phyloP scores from a whole-genome alignment of 2,113 vertebrate species.

The Lota lota region DNA sequence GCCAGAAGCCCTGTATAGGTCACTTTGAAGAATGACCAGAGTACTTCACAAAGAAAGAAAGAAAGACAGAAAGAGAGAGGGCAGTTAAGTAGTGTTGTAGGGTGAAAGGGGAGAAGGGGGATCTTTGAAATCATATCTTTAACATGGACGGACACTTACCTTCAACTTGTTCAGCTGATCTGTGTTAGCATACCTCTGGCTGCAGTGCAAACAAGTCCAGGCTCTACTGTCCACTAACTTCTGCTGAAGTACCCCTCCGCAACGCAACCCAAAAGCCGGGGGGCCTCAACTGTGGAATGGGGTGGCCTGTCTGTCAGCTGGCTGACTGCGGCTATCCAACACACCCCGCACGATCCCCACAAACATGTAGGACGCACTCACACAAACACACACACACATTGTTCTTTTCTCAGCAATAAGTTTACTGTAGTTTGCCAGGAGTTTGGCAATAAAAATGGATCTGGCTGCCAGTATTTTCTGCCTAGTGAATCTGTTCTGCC shows the following conservation, averaged over 20 bases:
- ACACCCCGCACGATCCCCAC: conserved; percentile 53
- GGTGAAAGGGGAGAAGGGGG: conserved; percentile 2
- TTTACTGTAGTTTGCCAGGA: conserved; percentile 11
- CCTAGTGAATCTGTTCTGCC: neutral
- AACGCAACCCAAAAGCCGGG: conserved; percentile 97
- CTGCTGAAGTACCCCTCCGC: conserved; percentile 99
- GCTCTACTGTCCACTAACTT: conserved; percentile 99
- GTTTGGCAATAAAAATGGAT: neutral
- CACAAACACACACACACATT: conserved; percentile 18
- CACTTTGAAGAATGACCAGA: conserved; percentile 39
- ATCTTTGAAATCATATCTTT: conserved; percentile 72
- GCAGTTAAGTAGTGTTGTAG: conserved; percentile 40
- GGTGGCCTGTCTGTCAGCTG: conserved; percentile 66
- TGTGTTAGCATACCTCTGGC: conserved; percentile 96
- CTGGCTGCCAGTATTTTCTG: neutral
- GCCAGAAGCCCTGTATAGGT: conserved; percentile 83
- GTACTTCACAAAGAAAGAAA: neutral
- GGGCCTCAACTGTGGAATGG: conserved; percentile 88
- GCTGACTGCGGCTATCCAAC: conserved; percentile 68
- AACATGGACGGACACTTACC: conserved; percentile 87
- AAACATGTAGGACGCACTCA: conserved; percentile 57
- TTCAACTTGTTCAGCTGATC: conserved; percentile 82
- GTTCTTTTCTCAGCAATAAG: conserved; percentile 24
- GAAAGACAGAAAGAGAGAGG: conserved; percentile 28
- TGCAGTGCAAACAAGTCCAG: conserved; percentile 98